Base-by-base conservation (phyloP, 2,888 invertebrate species). In the Athalia circularis region DNA sequence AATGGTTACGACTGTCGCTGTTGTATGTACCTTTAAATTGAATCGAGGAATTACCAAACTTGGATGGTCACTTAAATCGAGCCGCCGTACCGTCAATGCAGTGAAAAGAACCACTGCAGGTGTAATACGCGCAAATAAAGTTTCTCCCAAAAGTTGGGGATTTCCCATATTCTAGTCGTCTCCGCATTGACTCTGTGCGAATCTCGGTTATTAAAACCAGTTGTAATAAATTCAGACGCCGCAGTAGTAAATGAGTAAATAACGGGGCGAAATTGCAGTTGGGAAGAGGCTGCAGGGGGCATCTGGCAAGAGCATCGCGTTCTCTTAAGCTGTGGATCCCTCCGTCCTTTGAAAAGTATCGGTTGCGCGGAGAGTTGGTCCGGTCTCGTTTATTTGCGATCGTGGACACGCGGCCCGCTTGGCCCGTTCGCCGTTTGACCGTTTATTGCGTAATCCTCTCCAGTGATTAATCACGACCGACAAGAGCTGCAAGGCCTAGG, bases 401-500 rank as follows among this genome's bases (percentile, higher is more conserved):
- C 45, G 78, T 52, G 74, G 70, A 64, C 78, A 64, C 62, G 47
- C 74, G 64, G 75, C 62, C 75, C 50, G 72, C 59, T 47, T 72
- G 50, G 13, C 47, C 61, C 29, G 29, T 29, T 29, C 29, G 29
- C 61, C 70, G 72, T 65, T 72, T 48, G 70, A 64, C 72, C 78
- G 78, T 74, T 74, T 65, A 78, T 78, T 78, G 78, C 78, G 74
- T 78, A 78, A 78, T 78, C 65, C 72, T 57, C 45, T 62, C 43
- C 57, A 74, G 57, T 64, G 78, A 78, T 78, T 78, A 78, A 78
- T 78, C 78, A 78, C 70, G 74, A 65, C 74, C 52, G 54, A 72
- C 72, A 72, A 78, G 65, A 64, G 78, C 78, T 74, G 70, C 74
- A 78, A 78, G 78, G 78, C 78, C 78, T 78, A 78, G 78, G 78